Conservation (phyloP, 2,113 vertebrate genomes). For the Genyomyrus donnyi region DNA sequence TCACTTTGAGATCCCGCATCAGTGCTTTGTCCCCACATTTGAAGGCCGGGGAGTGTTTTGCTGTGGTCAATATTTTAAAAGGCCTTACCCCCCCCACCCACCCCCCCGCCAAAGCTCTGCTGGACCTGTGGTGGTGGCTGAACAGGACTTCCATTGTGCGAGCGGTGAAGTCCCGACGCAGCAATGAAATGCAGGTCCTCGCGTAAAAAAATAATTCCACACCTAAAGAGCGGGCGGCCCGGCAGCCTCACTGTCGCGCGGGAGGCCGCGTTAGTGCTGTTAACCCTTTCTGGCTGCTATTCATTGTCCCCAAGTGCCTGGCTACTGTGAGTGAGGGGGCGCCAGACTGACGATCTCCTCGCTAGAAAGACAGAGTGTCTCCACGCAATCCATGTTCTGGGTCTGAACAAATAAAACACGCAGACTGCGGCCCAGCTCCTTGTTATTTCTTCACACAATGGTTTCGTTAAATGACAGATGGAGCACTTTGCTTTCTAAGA, state of each 20-base stretch:
- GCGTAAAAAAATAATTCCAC: slow-evolving; percentile 64
- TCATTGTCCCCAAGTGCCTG: neutral
- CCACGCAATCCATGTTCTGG: neutral
- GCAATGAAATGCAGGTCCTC: slow-evolving; percentile 68
- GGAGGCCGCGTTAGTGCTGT: slow-evolving; percentile 35
- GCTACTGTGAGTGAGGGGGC: neutral
- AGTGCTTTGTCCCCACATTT: slow-evolving; percentile 43
- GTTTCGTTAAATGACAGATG: neutral
- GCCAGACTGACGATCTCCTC: neutral
- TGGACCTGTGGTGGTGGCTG: slow-evolving; percentile 51
- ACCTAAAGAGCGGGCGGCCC: slow-evolving; percentile 36
- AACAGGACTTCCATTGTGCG: slow-evolving; percentile 71
- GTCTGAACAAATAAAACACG: neutral
- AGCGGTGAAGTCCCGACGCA: slow-evolving; percentile 54
- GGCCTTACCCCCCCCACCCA: slow-evolving; percentile 37
- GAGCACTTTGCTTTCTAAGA: neutral
- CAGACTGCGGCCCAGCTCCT: neutral
- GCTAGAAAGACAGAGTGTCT: neutral
- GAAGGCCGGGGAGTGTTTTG: slow-evolving; percentile 33
- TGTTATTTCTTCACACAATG: neutral
- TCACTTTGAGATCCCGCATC: neutral
- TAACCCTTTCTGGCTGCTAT: slow-evolving; percentile 52
- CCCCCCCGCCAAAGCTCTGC: slow-evolving; percentile 48
- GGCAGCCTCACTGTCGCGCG: neutral
- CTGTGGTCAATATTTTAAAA: slow-evolving; percentile 56